Evolutionary conservation across 2,797 vertebrate genomes (phyloP).

Genomic region (Helicolenus hilgendorfi): DNA sequence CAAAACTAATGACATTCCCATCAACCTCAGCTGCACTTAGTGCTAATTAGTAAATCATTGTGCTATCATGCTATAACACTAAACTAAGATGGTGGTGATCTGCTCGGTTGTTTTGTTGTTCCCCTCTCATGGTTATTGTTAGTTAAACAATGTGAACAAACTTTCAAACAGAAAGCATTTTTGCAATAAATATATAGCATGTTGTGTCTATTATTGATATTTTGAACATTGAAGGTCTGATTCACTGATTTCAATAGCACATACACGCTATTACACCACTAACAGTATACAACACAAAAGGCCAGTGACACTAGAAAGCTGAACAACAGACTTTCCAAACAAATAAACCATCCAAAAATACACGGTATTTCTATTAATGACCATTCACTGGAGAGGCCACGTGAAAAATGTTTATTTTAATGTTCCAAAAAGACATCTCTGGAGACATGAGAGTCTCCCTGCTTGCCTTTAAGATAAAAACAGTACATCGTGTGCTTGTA

Average conservation of each 20-base stretch:
- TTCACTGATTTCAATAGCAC: neutral
- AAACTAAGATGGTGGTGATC: neutral
- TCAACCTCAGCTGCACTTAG: neutral
- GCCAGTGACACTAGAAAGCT: neutral
- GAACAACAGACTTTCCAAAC: neutral
- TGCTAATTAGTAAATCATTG: neutral
- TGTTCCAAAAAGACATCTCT: slow-evolving; percentile 7
- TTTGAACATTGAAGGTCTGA: neutral
- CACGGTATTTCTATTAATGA: neutral
- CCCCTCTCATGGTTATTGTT: neutral
- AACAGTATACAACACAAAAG: neutral
- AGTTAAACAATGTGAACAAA: neutral
- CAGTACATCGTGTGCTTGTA: neutral
- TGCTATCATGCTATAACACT: neutral
- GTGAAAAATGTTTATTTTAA: slow-evolving; percentile 5
- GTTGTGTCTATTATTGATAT: neutral
- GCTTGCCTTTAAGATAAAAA: slow-evolving; percentile 3
- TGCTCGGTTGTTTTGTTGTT: neutral
- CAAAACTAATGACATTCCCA: neutral
- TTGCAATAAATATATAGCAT: neutral
- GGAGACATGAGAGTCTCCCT: slow-evolving; percentile 16
- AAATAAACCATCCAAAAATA: neutral
- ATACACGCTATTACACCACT: neutral
- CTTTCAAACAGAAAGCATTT: neutral
- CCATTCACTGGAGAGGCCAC: neutral